Percentiles rank a stretch among this genome's conserved stretches.
These are phyloP conservation scores for Choloepus didactylus DNA, from an alignment of 2,797 vertebrate genomes.

Conservation along the genomic window DNA sequence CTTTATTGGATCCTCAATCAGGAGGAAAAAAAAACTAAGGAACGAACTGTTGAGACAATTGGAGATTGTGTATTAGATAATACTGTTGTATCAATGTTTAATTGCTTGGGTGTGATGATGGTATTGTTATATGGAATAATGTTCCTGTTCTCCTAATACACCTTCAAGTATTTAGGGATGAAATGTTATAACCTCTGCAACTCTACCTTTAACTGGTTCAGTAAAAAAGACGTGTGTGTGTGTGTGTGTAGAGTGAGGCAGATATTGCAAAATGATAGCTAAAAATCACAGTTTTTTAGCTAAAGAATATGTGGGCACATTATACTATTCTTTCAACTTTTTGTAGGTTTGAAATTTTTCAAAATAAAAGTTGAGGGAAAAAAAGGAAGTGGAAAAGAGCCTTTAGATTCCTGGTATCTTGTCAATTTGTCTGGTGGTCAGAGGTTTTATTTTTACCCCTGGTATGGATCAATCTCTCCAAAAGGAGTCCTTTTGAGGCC, in stretches of 20 bases:
- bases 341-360: conserved; percentile 11
- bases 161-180: conserved; percentile 25
- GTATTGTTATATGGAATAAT: neutral
- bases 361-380: conserved; percentile 26
- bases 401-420: conserved; percentile 17
- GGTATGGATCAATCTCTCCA: neutral
- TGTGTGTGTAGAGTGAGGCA: neutral
- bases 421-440: neutral
- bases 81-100: neutral
- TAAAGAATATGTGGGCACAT: neutral
- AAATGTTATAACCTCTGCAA: conserved; percentile 15
- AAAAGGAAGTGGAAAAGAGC: neutral
- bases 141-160: conserved; percentile 28
- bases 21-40: conserved; percentile 14
- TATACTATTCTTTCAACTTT: neutral
- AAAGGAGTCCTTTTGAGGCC: neutral
- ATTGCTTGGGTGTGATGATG: neutral
- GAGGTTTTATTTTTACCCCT: neutral
- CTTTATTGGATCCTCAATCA: neutral
- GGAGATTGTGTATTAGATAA: neutral
- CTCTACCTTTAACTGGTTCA: neutral
- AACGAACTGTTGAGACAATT: neutral
- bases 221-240: neutral
- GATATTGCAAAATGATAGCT: conserved; percentile 2
- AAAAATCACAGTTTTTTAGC: neutral